Evolutionary conservation across 2,113 vertebrate genomes (phyloP).

Genomic region (Opisthocomus hoazin): DNA sequence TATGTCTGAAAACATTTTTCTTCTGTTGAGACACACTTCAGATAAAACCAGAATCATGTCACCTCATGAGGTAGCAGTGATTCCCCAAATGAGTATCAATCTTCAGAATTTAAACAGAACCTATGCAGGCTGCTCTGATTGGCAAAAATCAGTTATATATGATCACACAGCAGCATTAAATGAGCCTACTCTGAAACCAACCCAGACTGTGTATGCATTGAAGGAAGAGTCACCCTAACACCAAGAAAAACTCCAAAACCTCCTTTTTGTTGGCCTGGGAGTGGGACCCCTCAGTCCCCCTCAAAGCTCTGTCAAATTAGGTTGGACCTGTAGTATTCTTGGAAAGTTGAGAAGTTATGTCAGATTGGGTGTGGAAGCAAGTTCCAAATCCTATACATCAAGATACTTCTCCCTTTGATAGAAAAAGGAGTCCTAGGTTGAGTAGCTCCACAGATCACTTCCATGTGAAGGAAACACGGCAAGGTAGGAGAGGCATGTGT

Average conservation of each 20-base stretch:
- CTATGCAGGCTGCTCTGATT: not conserved
- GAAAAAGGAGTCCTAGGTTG: not conserved
- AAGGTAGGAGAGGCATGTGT: conserved; percentile 18
- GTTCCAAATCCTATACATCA: conserved; percentile 20
- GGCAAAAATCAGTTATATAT: not conserved
- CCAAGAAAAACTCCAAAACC: not conserved
- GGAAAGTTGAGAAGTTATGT: conserved; percentile 17
- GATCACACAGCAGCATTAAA: conserved; percentile 10
- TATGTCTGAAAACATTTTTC: conserved; percentile 52
- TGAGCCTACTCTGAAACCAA: not conserved
- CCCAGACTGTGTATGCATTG: not conserved
- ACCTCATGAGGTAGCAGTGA: conserved; percentile 31
- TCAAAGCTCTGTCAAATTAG: not conserved
- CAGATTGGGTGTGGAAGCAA: conserved; percentile 20
- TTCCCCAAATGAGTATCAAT: conserved; percentile 17
- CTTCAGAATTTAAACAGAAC: not conserved
- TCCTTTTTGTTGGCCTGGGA: not conserved
- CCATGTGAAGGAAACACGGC: conserved; percentile 55
- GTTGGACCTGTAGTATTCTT: not conserved
- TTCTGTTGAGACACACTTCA: conserved; percentile 37
- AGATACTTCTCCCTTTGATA: not conserved
- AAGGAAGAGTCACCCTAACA: not conserved
- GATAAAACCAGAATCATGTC: conserved; percentile 52
- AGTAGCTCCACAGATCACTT: conserved; percentile 46
- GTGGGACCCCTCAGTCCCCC: not conserved